These are phyloP conservation scores for Mylabris sibirica DNA, from an alignment of 2,888 invertebrate genomes.

Conservation along the genomic window DNA sequence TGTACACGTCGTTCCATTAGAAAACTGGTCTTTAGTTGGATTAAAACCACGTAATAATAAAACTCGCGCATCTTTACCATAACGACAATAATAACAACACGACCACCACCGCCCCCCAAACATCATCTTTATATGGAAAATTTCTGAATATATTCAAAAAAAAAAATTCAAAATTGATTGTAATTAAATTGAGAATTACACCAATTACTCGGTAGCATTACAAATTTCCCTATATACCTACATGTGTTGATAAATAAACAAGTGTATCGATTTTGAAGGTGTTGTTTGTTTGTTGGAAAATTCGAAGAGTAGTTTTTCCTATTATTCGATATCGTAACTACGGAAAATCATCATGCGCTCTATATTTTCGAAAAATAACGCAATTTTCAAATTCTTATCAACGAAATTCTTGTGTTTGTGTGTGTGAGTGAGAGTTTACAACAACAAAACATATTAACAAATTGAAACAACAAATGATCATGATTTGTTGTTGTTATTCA, in stretches of 20 bases:
- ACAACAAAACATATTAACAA: neutral
- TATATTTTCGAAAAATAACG: constrained; percentile 26
- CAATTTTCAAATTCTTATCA: neutral
- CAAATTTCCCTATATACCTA: neutral
- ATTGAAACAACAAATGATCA: constrained; percentile 29
- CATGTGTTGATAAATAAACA: constrained; percentile 38
- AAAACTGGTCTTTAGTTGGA: constrained; percentile 47
- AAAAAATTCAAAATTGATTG: neutral
- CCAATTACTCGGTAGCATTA: neutral
- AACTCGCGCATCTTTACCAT: constrained; percentile 32
- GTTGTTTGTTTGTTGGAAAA: constrained; percentile 40
- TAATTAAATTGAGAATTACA: neutral
- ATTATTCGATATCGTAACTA: constrained; percentile 29
- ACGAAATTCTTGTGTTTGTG: constrained; percentile 25
- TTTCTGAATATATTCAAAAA: constrained; percentile 10
- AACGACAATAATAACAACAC: constrained; percentile 10
- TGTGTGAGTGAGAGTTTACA: constrained; percentile 3
- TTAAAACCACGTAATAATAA: constrained; percentile 45
- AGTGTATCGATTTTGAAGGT: constrained; percentile 47
- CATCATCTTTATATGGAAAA: neutral
- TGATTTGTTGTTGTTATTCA: constrained; percentile 40
- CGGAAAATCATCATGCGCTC: constrained; percentile 36
- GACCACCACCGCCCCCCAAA: neutral
- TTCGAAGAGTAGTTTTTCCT: constrained; percentile 36
- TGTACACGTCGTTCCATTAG: constrained; percentile 35